Evolutionary conservation across 1,140 invertebrate genomes (phyloP).

Genomic region (Conopomorpha cramerella): DNA sequence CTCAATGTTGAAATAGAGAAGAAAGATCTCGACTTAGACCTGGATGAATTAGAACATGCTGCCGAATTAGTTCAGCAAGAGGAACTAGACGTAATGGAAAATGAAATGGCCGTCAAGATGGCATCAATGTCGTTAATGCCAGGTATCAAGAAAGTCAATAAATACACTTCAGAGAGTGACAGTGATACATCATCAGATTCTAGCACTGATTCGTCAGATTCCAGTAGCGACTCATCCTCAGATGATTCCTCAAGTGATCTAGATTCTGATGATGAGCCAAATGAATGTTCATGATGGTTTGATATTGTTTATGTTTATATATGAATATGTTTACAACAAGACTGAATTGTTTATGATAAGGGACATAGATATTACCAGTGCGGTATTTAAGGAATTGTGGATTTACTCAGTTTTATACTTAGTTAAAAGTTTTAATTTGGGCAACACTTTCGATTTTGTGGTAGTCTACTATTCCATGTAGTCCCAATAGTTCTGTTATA

Average conservation of each 20-base stretch:
- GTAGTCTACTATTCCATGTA: too few relatives aligned
- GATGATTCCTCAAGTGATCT: conserved; percentile 2
- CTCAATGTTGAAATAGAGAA: conserved; percentile 44
- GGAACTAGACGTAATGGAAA: conserved; percentile 33
- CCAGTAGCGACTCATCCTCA: too few relatives aligned
- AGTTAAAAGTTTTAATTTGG: too few relatives aligned
- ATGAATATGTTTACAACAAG: too few relatives aligned
- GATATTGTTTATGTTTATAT: too few relatives aligned
- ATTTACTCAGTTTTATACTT: too few relatives aligned
- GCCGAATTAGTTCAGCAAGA: conserved; percentile 41
- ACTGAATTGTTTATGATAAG: too few relatives aligned
- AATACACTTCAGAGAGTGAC: conserved; percentile 11
- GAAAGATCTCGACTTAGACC: conserved; percentile 51
- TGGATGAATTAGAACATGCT: conserved; percentile 52
- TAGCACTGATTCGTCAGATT: neutral
- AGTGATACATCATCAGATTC: conserved; percentile 5
- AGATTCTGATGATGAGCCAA: neutral
- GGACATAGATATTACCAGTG: too few relatives aligned
- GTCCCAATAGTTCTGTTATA: too few relatives aligned
- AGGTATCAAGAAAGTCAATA: conserved; percentile 13
- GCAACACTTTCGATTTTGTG: too few relatives aligned
- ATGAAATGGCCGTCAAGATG: conserved; percentile 49
- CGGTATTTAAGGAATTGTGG: too few relatives aligned
- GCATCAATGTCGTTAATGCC: conserved; percentile 37
- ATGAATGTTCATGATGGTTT: too few relatives aligned